Base-by-base conservation (phyloP, 2,888 invertebrate species). In the Ephialtes manifestator region DNA sequence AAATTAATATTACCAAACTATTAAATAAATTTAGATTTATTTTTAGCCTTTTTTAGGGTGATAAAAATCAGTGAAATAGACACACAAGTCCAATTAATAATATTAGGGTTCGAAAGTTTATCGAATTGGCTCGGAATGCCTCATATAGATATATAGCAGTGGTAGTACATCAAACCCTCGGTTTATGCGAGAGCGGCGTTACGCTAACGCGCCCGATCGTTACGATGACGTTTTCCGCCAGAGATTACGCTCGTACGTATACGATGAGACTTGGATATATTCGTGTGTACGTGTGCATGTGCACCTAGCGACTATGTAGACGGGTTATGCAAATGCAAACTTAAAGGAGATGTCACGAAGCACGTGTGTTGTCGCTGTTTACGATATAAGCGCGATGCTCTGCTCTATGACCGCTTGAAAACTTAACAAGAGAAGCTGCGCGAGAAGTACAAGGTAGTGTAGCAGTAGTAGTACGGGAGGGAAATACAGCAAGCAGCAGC, bases 311-410 rank as follows among this genome's bases (percentile, higher is more conserved):
- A 43, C 35, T 58, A 43, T 83, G 63, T 71, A 76, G 60, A 60
- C 67, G 63, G 55, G 63, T 86, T 85, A 86, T 87, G 84, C 75
- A 84, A 86, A 86, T 68, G 84, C 70, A 20, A 75, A 77, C 63
- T 87, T 87, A 87, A 88, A 86, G 87, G 84, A 84, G 88, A 87
- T 87, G 81, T 74, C 60, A 31, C 72, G 81, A 81, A 67, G 55
- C 83, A 81, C 85, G 81, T 85, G 87, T 53, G 43, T 60, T 10
- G n/a, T n/a, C 20, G 20, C 53, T 60, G 39, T 55, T 31, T 24
- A 24, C 24, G 65, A 39, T 24, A 28, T 20, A 51, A 8, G 24
- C 35, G 10, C 2, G 11, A 8, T n/a, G 31, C 43, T 39, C 75
- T 18, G 11, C 39, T 48, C 11, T 65, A 7, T 51, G 51, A 51